Evolutionary conservation across 2,797 vertebrate genomes (phyloP).

Genomic region (Anabacerthia variegaticeps): DNA sequence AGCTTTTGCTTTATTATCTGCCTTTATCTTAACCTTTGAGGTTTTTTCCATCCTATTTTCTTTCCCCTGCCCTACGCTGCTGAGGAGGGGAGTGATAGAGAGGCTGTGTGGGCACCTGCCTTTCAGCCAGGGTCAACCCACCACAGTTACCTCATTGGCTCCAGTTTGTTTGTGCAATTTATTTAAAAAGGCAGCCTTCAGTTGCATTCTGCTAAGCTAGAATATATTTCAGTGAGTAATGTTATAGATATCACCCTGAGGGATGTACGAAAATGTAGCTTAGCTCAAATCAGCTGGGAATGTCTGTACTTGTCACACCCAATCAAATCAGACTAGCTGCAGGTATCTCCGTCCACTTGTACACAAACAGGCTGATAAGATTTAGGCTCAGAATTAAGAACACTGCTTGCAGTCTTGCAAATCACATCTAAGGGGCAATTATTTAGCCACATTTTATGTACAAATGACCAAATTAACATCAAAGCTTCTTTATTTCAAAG

Average conservation of each 20-base stretch:
- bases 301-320: conserved; percentile 54
- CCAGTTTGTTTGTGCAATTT: conserved; percentile 25
- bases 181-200: conserved; percentile 45
- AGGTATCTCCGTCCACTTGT: conserved; percentile 58
- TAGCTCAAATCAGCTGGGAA: conserved; percentile 54
- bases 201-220: neutral
- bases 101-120: neutral
- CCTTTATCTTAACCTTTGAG: neutral
- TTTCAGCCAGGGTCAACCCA: neutral
- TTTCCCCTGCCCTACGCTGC: neutral
- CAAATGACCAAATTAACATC: neutral
- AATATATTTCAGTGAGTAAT: conserved; percentile 30
- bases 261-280: conserved; percentile 47
- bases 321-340: conserved; percentile 43
- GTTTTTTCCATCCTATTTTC: neutral
- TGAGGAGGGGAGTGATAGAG: neutral
- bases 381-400: conserved; percentile 44
- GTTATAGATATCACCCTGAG: conserved; percentile 29
- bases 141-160: neutral
- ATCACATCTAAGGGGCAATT: conserved; percentile 48
- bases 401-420: neutral
- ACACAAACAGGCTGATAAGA: conserved; percentile 31
- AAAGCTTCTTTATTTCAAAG: conserved; percentile 42
- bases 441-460: conserved; percentile 19
- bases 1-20: neutral